These are phyloP conservation scores for Drosophila orena DNA, from an alignment of 1,140 invertebrate genomes.

Conservation along the genomic window DNA sequence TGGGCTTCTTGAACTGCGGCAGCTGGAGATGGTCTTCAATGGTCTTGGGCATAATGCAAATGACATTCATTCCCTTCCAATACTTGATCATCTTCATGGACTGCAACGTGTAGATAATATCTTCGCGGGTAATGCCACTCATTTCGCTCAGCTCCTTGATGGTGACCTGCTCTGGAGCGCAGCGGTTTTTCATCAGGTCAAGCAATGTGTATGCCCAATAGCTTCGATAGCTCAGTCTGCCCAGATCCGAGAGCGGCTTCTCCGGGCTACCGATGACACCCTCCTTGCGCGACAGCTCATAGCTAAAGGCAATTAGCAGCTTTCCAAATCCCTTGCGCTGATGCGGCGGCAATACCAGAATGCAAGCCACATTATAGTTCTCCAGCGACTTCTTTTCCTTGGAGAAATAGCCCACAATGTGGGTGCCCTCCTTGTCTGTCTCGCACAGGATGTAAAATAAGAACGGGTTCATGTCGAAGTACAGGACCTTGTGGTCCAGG, in stretches of 20 bases:
- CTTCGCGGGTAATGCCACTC: constrained; percentile 97
- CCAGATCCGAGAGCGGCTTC: constrained; percentile 98
- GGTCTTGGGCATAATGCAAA: constrained; percentile 98
- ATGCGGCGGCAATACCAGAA: constrained; percentile 97
- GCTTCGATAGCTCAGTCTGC: constrained; percentile 97
- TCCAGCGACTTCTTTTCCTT: constrained; percentile 99
- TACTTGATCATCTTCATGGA: constrained; percentile 99
- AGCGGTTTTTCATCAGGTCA: constrained; percentile 94
- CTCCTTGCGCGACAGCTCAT: constrained; percentile 96
- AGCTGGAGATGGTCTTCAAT: constrained; percentile 97
- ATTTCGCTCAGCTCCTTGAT: constrained; percentile 98
- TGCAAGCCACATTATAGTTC: constrained; percentile 99
- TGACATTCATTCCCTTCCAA: constrained; percentile 99
- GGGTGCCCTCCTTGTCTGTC: constrained; percentile 96
- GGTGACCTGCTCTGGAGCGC: constrained; percentile 91
- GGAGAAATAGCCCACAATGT: constrained; percentile 99
- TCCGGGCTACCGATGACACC: constrained; percentile 97
- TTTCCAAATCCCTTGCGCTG: constrained; percentile 99
- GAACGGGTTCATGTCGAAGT: constrained; percentile 99
- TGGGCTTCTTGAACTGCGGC: constrained; percentile 95
- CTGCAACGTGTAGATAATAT: constrained; percentile 98
- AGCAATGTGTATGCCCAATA: constrained; percentile 99
- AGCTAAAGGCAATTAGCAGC: constrained; percentile 97
- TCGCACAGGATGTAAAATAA: constrained; percentile 98
- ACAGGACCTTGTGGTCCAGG: constrained; percentile 98